A percentile compares a stretch with the other conserved stretches of the same genome.
phyloP scores from a whole-genome alignment of 2,888 invertebrate genomes.

The Clusia tigrina region DNA sequence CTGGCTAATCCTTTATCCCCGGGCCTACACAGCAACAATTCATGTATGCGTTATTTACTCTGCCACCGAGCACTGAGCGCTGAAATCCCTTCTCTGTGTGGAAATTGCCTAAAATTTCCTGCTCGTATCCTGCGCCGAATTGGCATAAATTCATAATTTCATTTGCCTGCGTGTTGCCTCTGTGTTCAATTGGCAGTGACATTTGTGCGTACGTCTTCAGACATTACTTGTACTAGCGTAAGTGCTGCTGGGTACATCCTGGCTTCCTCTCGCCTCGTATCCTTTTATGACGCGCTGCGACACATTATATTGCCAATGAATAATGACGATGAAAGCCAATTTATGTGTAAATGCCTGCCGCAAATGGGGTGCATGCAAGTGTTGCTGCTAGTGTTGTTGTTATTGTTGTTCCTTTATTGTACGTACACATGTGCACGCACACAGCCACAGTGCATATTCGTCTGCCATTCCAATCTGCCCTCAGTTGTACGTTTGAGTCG shows the following conservation, averaged over 20 bases:
- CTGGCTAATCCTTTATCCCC: too few relatives aligned
- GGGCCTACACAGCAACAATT: too few relatives aligned
- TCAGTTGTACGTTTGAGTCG: background rate
- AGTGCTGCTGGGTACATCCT: background rate
- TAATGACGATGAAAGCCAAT: constrained; percentile 58
- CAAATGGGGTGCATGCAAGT: background rate
- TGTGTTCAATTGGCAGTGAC: constrained; percentile 37
- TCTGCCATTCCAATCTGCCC: too few relatives aligned
- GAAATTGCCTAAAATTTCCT: too few relatives aligned
- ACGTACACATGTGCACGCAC: background rate
- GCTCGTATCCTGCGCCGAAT: too few relatives aligned
- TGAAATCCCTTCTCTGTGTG: too few relatives aligned
- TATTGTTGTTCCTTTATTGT: too few relatives aligned
- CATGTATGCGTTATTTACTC: too few relatives aligned
- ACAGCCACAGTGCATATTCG: background rate
- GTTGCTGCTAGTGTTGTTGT: constrained; percentile 9
- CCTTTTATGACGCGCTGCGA: background rate
- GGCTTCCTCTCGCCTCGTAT: background rate
- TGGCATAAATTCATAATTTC: too few relatives aligned
- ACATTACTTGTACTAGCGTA: too few relatives aligned
- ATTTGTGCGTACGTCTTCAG: constrained; percentile 31
- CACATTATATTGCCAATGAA: constrained; percentile 44
- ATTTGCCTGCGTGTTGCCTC: background rate
- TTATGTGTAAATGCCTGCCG: constrained; percentile 43
- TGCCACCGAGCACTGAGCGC: too few relatives aligned